phyloP scores from a whole-genome alignment of 2,797 vertebrate species.

The Hapalemur alaotrensis region DNA sequence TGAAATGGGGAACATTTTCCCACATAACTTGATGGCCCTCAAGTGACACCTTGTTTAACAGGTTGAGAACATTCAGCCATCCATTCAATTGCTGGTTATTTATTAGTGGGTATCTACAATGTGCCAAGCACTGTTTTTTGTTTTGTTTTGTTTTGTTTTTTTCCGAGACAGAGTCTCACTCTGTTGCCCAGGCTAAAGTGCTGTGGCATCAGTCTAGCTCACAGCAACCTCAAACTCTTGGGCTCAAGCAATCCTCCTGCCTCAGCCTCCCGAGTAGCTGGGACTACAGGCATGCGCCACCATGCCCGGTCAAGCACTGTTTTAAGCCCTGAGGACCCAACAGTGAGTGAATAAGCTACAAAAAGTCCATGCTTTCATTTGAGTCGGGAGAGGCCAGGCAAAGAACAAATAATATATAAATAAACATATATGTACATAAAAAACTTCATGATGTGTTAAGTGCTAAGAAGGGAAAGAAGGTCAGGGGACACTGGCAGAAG shows the following conservation, averaged over 20 bases:
- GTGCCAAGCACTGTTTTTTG: neutral
- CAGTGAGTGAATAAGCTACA: neutral
- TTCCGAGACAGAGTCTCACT: no score
- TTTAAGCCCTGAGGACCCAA: neutral
- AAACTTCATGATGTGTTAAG: neutral
- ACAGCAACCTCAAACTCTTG: no score
- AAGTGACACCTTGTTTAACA: neutral
- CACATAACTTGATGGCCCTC: neutral
- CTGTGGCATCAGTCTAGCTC: no score
- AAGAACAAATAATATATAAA: neutral
- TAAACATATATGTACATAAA: neutral
- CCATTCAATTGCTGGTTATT: neutral
- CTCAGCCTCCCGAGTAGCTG: no score
- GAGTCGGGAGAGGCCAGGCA: neutral
- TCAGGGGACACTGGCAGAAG: neutral
- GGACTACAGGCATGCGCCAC: no score
- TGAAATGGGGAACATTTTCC: neutral
- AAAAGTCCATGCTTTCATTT: neutral
- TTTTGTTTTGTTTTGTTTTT: no score
- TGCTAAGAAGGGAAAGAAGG: neutral
- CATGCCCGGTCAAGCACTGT: no score
- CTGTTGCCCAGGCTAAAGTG: no score
- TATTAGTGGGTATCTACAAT: neutral
- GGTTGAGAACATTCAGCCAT: neutral
- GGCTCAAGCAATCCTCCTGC: no score